Evolutionary conservation across 2,797 vertebrate species (phyloP).

Genomic region (Gallinago solitaria): DNA sequence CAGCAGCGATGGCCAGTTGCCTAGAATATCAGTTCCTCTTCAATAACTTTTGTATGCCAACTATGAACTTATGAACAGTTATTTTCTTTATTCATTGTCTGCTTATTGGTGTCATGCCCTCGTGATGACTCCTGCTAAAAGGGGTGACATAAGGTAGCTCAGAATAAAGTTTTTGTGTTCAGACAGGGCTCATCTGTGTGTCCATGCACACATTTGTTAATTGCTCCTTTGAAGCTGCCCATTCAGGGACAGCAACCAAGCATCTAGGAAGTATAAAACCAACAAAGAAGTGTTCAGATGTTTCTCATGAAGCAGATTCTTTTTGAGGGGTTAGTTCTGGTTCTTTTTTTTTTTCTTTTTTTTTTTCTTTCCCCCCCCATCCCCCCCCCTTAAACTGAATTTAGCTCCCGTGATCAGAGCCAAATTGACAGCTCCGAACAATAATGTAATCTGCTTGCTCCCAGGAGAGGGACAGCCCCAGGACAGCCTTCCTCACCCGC

Average conservation of each 20-base stretch:
- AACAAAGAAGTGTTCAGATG: slow-evolving; percentile 71
- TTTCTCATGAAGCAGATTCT: slow-evolving; percentile 63
- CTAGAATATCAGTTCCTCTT: slow-evolving; percentile 69
- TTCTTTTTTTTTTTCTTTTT: not conserved
- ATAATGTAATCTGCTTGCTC: slow-evolving; percentile 16
- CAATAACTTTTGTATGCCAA: slow-evolving; percentile 69
- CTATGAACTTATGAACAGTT: slow-evolving; percentile 73
- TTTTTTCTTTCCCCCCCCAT: no score
- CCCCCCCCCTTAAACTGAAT: slow-evolving; percentile 10
- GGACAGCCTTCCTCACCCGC: not conserved
- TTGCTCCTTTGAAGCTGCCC: slow-evolving; percentile 74
- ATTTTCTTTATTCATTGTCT: slow-evolving; percentile 76
- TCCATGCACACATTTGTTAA: slow-evolving; percentile 69
- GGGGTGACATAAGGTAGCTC: slow-evolving; percentile 77
- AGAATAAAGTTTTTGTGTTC: slow-evolving; percentile 76
- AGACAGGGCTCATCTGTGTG: slow-evolving; percentile 72
- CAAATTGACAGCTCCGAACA: slow-evolving; percentile 35
- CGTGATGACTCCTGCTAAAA: slow-evolving; percentile 70
- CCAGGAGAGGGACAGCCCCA: not conserved
- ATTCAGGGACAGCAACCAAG: slow-evolving; percentile 69
- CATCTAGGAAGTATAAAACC: slow-evolving; percentile 73
- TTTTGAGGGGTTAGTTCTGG: not conserved
- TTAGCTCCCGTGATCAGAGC: slow-evolving; percentile 37
- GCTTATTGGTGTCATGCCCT: slow-evolving; percentile 74
- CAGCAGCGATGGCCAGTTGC: slow-evolving; percentile 35